These are phyloP conservation scores for Psix sp. DNA, from an alignment of 1,140 invertebrate genomes.

Conservation along the genomic window DNA sequence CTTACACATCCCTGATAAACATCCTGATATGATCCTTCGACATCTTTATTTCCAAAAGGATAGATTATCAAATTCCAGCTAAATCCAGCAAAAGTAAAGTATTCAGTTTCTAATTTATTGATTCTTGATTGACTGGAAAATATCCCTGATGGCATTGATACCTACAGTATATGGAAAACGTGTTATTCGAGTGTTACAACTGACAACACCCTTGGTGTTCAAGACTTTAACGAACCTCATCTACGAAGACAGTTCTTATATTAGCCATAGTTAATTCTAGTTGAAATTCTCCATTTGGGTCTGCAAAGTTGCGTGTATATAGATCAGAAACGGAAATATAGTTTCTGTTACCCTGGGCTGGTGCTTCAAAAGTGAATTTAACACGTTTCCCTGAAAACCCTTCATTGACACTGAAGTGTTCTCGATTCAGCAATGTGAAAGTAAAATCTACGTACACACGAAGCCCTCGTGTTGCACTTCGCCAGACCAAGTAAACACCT, in stretches of 20 bases:
- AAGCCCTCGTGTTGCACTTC: conserved; percentile 85
- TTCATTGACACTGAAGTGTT: conserved; percentile 91
- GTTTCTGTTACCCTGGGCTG: conserved; percentile 86
- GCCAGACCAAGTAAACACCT: conserved; percentile 89
- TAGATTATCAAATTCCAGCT: conserved; percentile 90
- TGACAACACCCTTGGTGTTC: too few species aligned
- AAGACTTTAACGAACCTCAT: conserved; percentile 80
- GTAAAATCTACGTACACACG: conserved; percentile 89
- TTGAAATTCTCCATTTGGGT: conserved; percentile 90
- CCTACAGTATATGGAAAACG: conserved; percentile 21
- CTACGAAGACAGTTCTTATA: conserved; percentile 86
- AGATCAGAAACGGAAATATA: conserved; percentile 89
- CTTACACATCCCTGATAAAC: conserved; percentile 74
- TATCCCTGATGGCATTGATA: conserved; percentile 70
- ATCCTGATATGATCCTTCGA: conserved; percentile 71
- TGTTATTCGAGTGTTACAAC: too few species aligned
- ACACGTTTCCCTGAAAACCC: conserved; percentile 88
- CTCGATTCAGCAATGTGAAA: conserved; percentile 89
- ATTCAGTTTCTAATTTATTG: conserved; percentile 82
- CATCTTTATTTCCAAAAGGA: conserved; percentile 80
- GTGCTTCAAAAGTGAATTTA: conserved; percentile 86
- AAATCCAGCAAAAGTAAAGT: conserved; percentile 87
- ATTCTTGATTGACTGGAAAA: conserved; percentile 73
- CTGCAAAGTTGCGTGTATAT: conserved; percentile 86
- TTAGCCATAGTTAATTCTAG: conserved; percentile 88